phyloP scores from a whole-genome alignment of 1,140 invertebrate species.

The Stegodyphus mimosarum region DNA sequence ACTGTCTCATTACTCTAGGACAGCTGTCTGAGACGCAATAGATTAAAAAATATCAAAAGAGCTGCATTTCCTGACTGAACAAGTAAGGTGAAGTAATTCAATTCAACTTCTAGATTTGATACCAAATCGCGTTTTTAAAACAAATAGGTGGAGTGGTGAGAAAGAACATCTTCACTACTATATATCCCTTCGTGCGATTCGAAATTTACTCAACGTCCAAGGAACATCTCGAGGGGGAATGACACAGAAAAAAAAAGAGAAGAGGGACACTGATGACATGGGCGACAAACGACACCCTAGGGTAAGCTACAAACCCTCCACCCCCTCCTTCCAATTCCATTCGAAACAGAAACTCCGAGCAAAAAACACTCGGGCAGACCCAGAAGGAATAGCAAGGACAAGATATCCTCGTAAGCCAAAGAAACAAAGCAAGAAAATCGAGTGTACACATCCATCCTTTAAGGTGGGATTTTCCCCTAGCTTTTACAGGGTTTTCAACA shows the following conservation, averaged over 20 bases:
- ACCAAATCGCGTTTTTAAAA: not conserved
- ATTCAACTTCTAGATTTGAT: no score
- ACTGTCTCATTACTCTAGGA: no score
- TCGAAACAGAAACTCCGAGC: slow-evolving; percentile 27
- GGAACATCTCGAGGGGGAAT: not conserved
- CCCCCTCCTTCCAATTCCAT: slow-evolving; percentile 41
- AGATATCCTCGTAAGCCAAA: slow-evolving; percentile 45
- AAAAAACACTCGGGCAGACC: slow-evolving; percentile 30
- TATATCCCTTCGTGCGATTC: not conserved
- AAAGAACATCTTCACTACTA: not conserved
- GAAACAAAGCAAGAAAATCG: slow-evolving; percentile 36
- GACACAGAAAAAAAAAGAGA: not conserved
- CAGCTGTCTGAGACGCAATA: no score
- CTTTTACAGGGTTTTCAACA: slow-evolving; percentile 61
- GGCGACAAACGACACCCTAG: slow-evolving; percentile 55
- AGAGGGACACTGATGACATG: slow-evolving; percentile 53
- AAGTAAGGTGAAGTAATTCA: no score
- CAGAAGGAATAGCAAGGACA: slow-evolving; percentile 50
- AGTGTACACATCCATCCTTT: slow-evolving; percentile 40
- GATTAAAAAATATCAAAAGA: no score
- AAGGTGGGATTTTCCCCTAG: slow-evolving; percentile 31
- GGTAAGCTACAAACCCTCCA: slow-evolving; percentile 16
- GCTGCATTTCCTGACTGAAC: no score
- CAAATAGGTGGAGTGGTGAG: not conserved
- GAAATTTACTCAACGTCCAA: slow-evolving; percentile 9